phyloP scores from a whole-genome alignment of 2,797 vertebrate species.

The Chaetodon trifasciatus region DNA sequence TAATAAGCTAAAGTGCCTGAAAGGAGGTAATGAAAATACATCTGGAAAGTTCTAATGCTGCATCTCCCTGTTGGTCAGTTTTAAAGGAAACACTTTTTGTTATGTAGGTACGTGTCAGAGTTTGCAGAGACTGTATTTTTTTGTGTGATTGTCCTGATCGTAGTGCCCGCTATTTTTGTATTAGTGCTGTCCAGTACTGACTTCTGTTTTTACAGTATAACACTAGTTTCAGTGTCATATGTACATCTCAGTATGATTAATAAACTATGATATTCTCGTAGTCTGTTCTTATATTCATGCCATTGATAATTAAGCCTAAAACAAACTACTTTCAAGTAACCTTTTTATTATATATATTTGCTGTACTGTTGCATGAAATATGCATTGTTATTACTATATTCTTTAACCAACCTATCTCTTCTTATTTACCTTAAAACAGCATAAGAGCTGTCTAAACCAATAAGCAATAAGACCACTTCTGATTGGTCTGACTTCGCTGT shows the following conservation, averaged over 20 bases:
- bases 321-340: not conserved
- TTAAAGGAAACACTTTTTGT: conserved; percentile 19
- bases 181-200: conserved; percentile 28
- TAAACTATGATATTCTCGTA: conserved; percentile 71
- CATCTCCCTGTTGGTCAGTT: conserved; percentile 11
- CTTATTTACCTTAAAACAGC: too few species aligned
- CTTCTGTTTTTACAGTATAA: conserved; percentile 35
- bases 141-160: conserved; percentile 27
- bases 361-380: not conserved
- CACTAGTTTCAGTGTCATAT: conserved; percentile 38
- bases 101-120: conserved; percentile 7
- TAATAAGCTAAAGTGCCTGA: conserved; percentile 73
- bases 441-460: too few species aligned
- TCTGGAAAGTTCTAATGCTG: conserved; percentile 24
- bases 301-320: not conserved
- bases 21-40: conserved; percentile 19
- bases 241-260: conserved; percentile 53
- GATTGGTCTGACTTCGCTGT: not conserved
- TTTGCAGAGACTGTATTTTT: conserved; percentile 29
- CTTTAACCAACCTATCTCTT: not conserved
- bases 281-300: conserved; percentile 11
- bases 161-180: conserved; percentile 47
- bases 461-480: not conserved
- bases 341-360: not conserved
- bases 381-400: not conserved